Evolutionary conservation across 2,797 vertebrate species (phyloP).

Genomic region (Zenarchopterus dispar): DNA sequence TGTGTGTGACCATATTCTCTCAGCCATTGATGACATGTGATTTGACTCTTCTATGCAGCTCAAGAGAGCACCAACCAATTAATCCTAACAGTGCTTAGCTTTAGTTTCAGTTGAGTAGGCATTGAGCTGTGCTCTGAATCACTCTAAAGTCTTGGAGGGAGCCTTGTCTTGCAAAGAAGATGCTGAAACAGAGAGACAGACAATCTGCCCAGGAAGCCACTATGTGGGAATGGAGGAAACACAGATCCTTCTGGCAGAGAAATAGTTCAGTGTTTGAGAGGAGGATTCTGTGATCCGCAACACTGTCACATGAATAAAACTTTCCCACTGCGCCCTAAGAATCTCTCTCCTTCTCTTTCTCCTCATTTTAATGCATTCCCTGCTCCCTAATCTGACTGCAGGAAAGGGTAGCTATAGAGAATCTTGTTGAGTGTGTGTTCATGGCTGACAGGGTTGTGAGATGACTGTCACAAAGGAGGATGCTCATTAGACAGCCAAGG

Average conservation of each 20-base stretch:
- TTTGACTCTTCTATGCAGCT: conserved; percentile 64
- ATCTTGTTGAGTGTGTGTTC: conserved; percentile 78
- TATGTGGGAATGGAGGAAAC: conserved; percentile 60
- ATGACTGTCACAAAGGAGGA: conserved; percentile 82
- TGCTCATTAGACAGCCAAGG: conserved; percentile 84
- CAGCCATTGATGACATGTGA: conserved; percentile 52
- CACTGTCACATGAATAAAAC: conserved; percentile 75
- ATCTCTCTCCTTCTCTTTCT: conserved; percentile 49
- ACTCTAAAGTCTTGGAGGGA: conserved; percentile 64
- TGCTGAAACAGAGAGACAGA: conserved; percentile 65
- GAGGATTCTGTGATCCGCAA: conserved; percentile 75
- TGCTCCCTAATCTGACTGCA: conserved; percentile 74
- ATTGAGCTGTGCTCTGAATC: conserved; percentile 62
- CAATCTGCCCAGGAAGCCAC: conserved; percentile 65
- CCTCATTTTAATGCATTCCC: conserved; percentile 72
- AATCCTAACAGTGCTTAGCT: conserved; percentile 68
- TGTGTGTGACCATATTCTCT: conserved; percentile 56
- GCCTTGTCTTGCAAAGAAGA: conserved; percentile 60
- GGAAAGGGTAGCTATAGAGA: conserved; percentile 67
- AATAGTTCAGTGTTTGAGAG: conserved; percentile 65
- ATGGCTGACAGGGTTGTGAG: conserved; percentile 78
- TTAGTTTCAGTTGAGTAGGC: conserved; percentile 66
- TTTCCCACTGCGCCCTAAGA: conserved; percentile 68
- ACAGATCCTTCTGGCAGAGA: conserved; percentile 63
- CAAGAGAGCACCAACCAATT: conserved; percentile 70